These are phyloP conservation scores for Chlorodrepanis virens DNA, from an alignment of 2,113 vertebrate genomes.

Conservation along the genomic window DNA sequence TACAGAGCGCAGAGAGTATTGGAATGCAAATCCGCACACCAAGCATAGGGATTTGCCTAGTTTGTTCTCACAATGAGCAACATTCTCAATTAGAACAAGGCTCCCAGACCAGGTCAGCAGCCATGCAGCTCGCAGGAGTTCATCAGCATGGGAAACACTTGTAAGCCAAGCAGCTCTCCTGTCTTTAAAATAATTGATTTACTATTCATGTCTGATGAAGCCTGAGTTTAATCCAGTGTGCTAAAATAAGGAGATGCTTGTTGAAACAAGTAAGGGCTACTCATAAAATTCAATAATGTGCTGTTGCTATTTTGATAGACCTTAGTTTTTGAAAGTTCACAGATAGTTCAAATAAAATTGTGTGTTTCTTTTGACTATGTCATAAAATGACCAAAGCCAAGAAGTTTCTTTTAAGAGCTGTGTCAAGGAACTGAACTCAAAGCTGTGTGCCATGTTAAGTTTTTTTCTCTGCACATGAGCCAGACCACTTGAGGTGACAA, in stretches of 20 bases:
- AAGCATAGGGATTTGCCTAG: not conserved
- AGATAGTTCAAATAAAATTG: not conserved
- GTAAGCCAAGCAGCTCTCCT: not conserved
- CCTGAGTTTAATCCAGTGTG: not conserved
- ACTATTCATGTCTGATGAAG: not conserved
- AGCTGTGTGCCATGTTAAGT: not conserved
- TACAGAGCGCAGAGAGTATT: not conserved
- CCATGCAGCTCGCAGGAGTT: not conserved
- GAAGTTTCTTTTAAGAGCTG: not conserved
- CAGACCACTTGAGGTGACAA: not conserved
- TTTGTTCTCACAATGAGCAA: not conserved
- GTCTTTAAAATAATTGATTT: not conserved
- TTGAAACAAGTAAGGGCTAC: not conserved
- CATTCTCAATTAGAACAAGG: not conserved
- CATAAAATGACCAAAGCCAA: not conserved
- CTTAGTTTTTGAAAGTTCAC: not conserved
- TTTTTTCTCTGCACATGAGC: not conserved
- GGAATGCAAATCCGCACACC: conserved; percentile 33
- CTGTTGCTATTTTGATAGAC: not conserved
- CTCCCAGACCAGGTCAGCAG: not conserved
- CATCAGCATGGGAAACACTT: not conserved
- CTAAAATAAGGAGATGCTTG: not conserved
- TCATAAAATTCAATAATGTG: not conserved
- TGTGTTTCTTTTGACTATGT: not conserved
- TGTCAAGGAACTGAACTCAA: not conserved